These are phyloP conservation scores for Manis crassicaudata DNA, from an alignment of 2,797 vertebrate species.

Conservation along the genomic window DNA sequence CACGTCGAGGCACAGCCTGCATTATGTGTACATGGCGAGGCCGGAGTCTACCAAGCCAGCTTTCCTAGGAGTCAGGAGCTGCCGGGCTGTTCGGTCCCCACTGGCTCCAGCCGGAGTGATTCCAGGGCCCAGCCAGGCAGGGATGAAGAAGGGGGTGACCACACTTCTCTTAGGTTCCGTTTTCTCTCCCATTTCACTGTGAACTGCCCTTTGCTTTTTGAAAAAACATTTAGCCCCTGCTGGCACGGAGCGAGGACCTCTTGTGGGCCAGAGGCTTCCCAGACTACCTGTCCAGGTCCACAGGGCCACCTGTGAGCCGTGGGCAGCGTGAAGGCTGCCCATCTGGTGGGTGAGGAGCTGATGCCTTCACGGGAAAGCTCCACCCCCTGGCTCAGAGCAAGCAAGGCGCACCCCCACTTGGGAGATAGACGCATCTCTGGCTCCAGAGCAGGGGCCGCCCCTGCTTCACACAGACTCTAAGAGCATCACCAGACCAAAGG, in stretches of 20 bases:
- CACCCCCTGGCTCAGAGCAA: too few species aligned
- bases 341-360: background rate
- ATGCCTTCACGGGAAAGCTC: fast-evolving
- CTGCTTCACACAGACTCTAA: background rate
- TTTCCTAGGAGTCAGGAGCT: too few species aligned
- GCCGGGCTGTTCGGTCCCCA: background rate
- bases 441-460: fast-evolving
- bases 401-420: too few species aligned
- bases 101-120: background rate
- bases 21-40: fast-evolving
- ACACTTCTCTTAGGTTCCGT: background rate
- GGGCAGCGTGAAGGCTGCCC: fast-evolving
- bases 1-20: fast-evolving
- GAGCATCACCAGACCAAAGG: background rate
- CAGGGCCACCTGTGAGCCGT: fast-evolving
- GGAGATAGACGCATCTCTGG: fast-evolving
- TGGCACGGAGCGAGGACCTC: too few species aligned
- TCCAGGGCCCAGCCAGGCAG: background rate
- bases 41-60: fast-evolving
- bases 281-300: fast-evolving
- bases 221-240: background rate
- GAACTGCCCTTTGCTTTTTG: background rate
- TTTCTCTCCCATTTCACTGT: background rate
- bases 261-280: fast-evolving
- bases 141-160: fast-evolving